phyloP scores from a whole-genome alignment of 2,113 vertebrate genomes.

The Semnornis frantzii region DNA sequence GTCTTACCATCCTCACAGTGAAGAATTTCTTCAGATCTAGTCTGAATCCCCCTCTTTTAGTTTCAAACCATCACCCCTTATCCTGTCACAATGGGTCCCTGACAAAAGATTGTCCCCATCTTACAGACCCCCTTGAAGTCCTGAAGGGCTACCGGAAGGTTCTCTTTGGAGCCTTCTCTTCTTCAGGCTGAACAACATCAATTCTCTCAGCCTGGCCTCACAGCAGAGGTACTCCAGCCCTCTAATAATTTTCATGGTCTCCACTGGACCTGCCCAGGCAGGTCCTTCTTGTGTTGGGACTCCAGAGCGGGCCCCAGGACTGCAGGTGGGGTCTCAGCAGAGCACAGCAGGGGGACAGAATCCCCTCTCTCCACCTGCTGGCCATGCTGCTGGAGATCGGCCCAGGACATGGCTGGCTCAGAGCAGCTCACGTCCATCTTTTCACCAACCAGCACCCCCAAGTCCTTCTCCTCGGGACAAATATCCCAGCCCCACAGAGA shows the following conservation, averaged over 20 bases:
- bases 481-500: background rate
- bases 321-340: background rate
- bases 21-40: too few species aligned
- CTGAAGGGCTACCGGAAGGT: rapidly evolving
- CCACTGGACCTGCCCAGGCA: rapidly evolving
- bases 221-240: background rate
- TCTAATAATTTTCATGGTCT: rapidly evolving
- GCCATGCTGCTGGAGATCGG: rapidly evolving
- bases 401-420: rapidly evolving
- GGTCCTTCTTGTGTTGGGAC: background rate
- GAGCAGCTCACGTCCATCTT: rapidly evolving
- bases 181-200: background rate
- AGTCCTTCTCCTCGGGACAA: background rate
- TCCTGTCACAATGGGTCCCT: too few species aligned
- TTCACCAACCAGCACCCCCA: background rate
- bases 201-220: background rate
- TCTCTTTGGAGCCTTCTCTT: background rate
- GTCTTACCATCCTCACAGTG: too few species aligned
- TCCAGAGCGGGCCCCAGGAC: background rate
- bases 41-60: too few species aligned
- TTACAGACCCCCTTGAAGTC: too few species aligned
- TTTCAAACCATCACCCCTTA: too few species aligned
- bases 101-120: too few species aligned
- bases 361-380: too few species aligned
- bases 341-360: rapidly evolving